Evolutionary conservation across 2,113 vertebrate species (phyloP), one percentile per base, ranked within the genome.

Genomic region (Cisticola juncidis): DNA sequence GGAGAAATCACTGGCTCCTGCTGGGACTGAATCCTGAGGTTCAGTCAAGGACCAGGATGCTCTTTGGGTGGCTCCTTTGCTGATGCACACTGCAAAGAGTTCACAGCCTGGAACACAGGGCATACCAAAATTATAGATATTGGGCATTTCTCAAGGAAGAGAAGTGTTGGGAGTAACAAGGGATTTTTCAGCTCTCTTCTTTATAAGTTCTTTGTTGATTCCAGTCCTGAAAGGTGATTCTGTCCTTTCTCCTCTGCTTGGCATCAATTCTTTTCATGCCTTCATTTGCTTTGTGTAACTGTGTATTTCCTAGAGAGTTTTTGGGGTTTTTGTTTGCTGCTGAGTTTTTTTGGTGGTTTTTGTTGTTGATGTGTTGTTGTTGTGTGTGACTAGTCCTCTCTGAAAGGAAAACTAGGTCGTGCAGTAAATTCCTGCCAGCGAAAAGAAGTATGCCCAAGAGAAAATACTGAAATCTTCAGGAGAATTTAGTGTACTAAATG

Each of bases 371-470:
- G 35, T 26, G 58, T 24, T 33, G 33, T 24, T 33, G 9, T 26
- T 73, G 42, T 72, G 18, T 77, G 48, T 94, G 94, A 94, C 77
- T 95, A 83, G 84, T 93, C 47, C 83, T 86, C 85, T 95, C 96
- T 62, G 56, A 93, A 96, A 94, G 89, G 69, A 93, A 92, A 95
- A 94, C 51, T 38, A 73, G 88, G 70, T 92, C 4, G 1, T 64
- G 25, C 92, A 83, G 94, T 93, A 90, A 92, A 97, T 96, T 97
- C 90, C 87, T 94, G 48, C 78, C 66, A 81, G 90, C 1, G 0
- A 88, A 73, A 93, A 86, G 60, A 94, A 79, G 60, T 36, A 47
- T 79, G 74, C 93, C 76, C 87, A 31, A 70, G 92, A 91, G 96
- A 91, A 86, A 80, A 78, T 58, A 72, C 0, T 53, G 25, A 51